Evolutionary conservation across 2,113 vertebrate species (phyloP), one percentile per base, ranked within the genome.

Genomic region (Pseudopipra pipra): DNA sequence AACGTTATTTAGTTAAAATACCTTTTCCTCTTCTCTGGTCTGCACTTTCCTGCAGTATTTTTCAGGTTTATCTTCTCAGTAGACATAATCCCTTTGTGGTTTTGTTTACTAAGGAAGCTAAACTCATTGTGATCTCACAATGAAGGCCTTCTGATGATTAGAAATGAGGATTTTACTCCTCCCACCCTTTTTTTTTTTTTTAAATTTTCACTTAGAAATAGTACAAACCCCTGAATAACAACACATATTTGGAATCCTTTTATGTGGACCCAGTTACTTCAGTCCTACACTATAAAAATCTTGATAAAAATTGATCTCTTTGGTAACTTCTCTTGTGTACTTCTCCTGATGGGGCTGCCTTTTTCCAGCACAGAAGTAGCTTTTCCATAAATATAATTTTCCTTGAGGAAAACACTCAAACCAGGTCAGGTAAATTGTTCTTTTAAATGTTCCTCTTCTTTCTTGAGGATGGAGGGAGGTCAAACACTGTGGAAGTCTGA

Each of bases 131-230:
- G 52, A 41, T 49, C 47, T 77, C 49, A 28, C 6, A 39, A 51
- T 15, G 30, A 83, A 51, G 23, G 47, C 1, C 2, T 23, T 10
- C 15, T 58, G 39, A 8, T 73, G 30, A 35, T 72, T 86, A 23
- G 17, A 62, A 22, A n/a, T 68, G 9, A 15, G 56, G 2, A 22
- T 24, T 11, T 28, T 67, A 35, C 67, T 52, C 4, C 14, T 4
- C 2, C 3, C 21, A 5, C 28, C 1, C 3, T 5, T 33, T 18
- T 21, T 3, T 63, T n/a, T 9, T 5, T 4, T 27, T 46, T 1
- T n/a, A n/a, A 37, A 30, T 77, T 76, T 13, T 20, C 16, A 11
- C 41, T 68, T 30, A 59, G 33, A 74, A 63, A 54, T 33, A 55
- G 4, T 41, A 33, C 31, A 82, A 3, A 1, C 2, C 4, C 14